Evolutionary conservation across 2,113 vertebrate species (phyloP), one percentile per base, ranked within the genome.

Genomic region (Scomber colias): DNA sequence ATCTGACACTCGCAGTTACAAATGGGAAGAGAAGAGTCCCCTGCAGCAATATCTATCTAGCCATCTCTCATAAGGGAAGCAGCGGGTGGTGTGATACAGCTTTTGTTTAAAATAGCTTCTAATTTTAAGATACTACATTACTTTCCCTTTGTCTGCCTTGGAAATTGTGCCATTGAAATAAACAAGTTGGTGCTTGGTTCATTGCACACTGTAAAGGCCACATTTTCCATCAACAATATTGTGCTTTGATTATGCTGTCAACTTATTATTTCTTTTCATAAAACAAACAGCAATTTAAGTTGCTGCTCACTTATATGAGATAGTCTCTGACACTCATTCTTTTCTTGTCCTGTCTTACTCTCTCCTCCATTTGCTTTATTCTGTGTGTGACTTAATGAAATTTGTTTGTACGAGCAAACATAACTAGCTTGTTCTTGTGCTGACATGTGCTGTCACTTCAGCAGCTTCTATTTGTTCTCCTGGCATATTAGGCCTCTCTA

Each of bases 171-270:
- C 35, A 31, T 14, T 79, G 64, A 83, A 82, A 79, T 64, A 87
- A 80, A 69, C 73, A 81, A 79, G 86, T 79, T 78, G 71, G 31
- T 27, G 24, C 19, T 48, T 1, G 64, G 75, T 75, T 86, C 51
- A 79, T 62, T 2, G 27, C 61, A 54, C 71, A 48, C 30, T 27
- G 17, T 83, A 90, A 80, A 71, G 78, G 65, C 45, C 5, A 5
- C 69, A 11, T 64, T 84, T 53, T 73, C 72, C 51, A 46, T 77
- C 21, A 9, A 68, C 3, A 64, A 61, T 71, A 51, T 48, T 66
- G 68, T 57, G 79, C 83, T 87, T 82, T 85, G 86, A 86, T 87
- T 89, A 77, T n/a, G 0, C 71, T 77, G 84, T 84, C 77, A 85
- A 68, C 63, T 59, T 44, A 59, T 66, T 62, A 57, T 56, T 84